These are phyloP conservation scores for Chymomyza procnemis DNA, from an alignment of 2,888 invertebrate species.

Conservation along the genomic window DNA sequence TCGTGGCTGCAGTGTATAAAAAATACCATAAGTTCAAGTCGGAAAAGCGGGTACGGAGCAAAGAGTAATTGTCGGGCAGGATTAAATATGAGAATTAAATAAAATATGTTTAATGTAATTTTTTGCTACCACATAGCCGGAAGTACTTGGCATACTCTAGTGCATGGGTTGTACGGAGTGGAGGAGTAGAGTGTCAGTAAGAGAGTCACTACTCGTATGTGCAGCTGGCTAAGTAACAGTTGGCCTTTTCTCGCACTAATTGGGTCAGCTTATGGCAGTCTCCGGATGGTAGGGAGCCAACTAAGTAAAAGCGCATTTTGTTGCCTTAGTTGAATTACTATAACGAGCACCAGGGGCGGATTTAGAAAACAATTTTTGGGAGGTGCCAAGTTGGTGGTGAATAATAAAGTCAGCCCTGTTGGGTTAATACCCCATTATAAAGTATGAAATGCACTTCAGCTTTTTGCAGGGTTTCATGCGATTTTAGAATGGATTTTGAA, in stretches of 20 bases:
- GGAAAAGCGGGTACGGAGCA: background rate
- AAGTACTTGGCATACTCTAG: slow-evolving; percentile 22
- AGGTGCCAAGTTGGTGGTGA: background rate
- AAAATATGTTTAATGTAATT: slow-evolving; percentile 69
- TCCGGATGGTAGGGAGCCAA: background rate
- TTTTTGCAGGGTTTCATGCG: background rate
- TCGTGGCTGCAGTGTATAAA: no score
- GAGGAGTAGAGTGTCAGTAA: slow-evolving; percentile 23
- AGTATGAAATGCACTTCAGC: background rate
- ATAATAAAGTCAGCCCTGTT: no score
- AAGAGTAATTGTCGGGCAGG: slow-evolving; percentile 12
- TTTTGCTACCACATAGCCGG: slow-evolving; percentile 34
- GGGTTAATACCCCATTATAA: no score
- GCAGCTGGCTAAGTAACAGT: slow-evolving; percentile 18
- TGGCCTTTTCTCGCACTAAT: slow-evolving; percentile 40
- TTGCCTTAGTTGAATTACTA: background rate
- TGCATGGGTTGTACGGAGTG: background rate
- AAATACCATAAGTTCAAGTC: background rate
- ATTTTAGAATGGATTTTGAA: background rate
- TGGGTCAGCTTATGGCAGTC: slow-evolving; percentile 51
- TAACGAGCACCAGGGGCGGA: no score
- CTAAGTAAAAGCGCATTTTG: background rate
- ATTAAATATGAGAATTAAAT: slow-evolving; percentile 56
- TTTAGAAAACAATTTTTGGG: no score
- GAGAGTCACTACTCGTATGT: slow-evolving; percentile 26